Evolutionary conservation across 1,140 invertebrate genomes (phyloP), one percentile per base, ranked within the genome.

Genomic region (Drosophila pallidifrons): DNA sequence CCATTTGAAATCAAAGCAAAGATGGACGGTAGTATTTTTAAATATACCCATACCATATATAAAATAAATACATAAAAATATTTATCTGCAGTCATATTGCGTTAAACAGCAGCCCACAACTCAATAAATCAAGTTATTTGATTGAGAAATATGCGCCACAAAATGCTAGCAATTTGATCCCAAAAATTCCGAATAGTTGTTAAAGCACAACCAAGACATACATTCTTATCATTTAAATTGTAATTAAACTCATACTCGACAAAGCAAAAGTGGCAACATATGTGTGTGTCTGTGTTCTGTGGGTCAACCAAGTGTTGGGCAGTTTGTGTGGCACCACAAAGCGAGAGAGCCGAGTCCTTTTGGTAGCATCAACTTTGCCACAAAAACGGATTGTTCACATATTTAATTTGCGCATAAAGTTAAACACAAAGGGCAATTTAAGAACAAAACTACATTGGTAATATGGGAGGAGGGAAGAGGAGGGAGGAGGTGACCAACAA

Each of bases 221-320:
- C 58, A 76, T 81, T 51, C 46, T 49, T 57, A 64, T 77, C 63
- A 74, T 67, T 77, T 80, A 68, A 83, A 77, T 85, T 85, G 67
- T 59, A 86, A 87, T 86, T 86, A 81, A 86, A 82, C 86, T 85
- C 82, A 81, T 82, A 78, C 73, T 68, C 57, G 10, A 6, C 25
- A 30, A 46, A 30, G 35, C 20, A 45, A 15, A 43, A 41, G 15
- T 15, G 30, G 35, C 51, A 54, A 65, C 51, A 55, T 60, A 25
- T n/a, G 7, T 15, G 30, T 25, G 3, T 20, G 20, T 20, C 3
- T 25, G 63, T 75, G 82, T 45, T 63, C 51, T 75, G 20, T 70
- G 69, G 59, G 59, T 49, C 49, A 70, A 35, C 35, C 54, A 46
- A 75, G 54, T 60, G 76, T 57, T n/a, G 35, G 46, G 57, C 54